Evolutionary conservation across 2,888 invertebrate genomes (phyloP), one percentile per base, ranked within the genome.

Genomic region (Aspidapion aeneum): DNA sequence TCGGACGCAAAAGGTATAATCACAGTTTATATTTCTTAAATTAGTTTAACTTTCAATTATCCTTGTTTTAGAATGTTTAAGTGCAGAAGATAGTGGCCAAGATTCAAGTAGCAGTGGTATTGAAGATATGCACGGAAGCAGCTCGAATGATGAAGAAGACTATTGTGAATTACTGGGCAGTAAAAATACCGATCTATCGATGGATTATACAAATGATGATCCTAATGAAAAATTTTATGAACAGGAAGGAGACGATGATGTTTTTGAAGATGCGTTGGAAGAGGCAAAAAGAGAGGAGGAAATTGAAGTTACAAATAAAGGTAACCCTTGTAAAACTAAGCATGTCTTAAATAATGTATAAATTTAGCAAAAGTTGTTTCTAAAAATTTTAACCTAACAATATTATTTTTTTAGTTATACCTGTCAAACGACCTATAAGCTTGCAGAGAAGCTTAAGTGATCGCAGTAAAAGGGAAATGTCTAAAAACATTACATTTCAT

Each of bases 401-500:
- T 57, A 48, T 61, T 62, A 18, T 21, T 35, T 35, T 61, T 21
- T 61, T 57, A 55, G n/a, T 1, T n/a, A 49, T 19, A 21, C 1
- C 9, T 21, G 17, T 18, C 16, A 59, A 61, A 35, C 54, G 51
- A 57, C 1, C 51, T 21, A 68, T 60, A 12, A 72, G 65, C 62
- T 68, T 82, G 18, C 74, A 79, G 17, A 74, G 82, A 60, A 80
- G 79, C 64, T 73, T 78, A 52, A 82, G 82, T 72, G 82, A 82
- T 61, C 78, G 82, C 12, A 35, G 35, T 12, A 35, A 35, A 35
- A 35, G 12, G 12, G 35, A 35, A 35, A 7, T 35, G 35, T 35
- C 35, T n/a, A 68, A 72, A 48, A 76, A 85, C 58, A 85, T 89
- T 9, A 83, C 84, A 65, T 91, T 91, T 77, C 83, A 89, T 75